Evolutionary conservation across 2,797 vertebrate genomes (phyloP).

Genomic region (Neostethus bicornis): DNA sequence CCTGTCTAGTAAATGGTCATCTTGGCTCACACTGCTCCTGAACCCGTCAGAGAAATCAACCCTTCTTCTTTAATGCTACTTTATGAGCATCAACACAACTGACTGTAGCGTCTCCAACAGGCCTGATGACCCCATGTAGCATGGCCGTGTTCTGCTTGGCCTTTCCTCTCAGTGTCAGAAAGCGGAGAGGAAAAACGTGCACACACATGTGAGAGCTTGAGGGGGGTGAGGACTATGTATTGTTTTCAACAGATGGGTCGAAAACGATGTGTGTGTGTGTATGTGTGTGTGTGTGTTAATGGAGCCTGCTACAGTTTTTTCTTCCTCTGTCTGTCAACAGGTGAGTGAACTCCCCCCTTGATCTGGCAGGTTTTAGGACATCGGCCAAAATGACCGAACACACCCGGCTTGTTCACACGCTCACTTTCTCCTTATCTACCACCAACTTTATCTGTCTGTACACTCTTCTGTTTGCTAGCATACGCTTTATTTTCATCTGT

Average conservation of each 20-base stretch:
- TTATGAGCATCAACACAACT: not conserved
- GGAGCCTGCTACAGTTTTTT: slow-evolving; percentile 50
- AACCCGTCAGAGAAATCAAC: no score
- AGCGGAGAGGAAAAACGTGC: slow-evolving; percentile 64
- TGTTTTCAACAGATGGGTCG: slow-evolving; percentile 74
- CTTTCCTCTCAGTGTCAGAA: slow-evolving; percentile 42
- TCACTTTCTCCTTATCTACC: slow-evolving; percentile 27
- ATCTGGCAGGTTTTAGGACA: slow-evolving; percentile 48
- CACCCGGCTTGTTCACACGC: slow-evolving; percentile 55
- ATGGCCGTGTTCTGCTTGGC: slow-evolving; percentile 5
- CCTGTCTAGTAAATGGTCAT: no score
- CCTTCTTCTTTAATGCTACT: no score
- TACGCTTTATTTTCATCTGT: not conserved
- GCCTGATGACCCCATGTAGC: not conserved
- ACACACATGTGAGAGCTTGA: slow-evolving; percentile 68
- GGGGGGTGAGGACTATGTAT: slow-evolving; percentile 62
- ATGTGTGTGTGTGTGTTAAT: slow-evolving; percentile 18
- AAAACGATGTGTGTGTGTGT: slow-evolving; percentile 41
- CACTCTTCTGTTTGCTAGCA: not conserved
- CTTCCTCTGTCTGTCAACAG: slow-evolving; percentile 67
- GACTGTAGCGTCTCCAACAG: not conserved
- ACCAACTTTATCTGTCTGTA: slow-evolving; percentile 1
- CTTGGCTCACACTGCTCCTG: no score
- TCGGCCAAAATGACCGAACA: slow-evolving; percentile 55
- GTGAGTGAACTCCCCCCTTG: slow-evolving; percentile 51